Conservation (phyloP, 2,797 vertebrate species). For the Catharus ustulatus region DNA sequence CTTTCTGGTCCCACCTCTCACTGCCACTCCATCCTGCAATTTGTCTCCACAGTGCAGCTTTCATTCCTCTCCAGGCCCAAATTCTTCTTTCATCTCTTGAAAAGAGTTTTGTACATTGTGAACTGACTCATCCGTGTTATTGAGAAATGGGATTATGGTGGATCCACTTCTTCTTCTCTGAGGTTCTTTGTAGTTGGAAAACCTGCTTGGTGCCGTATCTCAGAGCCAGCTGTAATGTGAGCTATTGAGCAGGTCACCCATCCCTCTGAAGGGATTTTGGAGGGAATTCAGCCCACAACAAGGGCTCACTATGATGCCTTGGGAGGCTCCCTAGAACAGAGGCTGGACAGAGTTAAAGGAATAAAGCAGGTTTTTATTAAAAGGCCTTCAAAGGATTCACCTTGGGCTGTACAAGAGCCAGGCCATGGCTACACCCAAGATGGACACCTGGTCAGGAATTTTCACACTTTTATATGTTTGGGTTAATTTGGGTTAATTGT, state of each 20-base stretch:
- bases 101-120: not conserved
- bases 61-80: not conserved
- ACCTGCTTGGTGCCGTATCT: not conserved
- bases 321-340: no score
- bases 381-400: not conserved
- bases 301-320: not conserved
- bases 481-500: not conserved
- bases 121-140: not conserved
- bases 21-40: not conserved
- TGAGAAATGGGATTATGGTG: not conserved
- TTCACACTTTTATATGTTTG: not conserved
- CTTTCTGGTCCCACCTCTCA: not conserved
- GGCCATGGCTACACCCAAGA: not conserved
- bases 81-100: not conserved
- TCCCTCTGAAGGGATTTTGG: not conserved
- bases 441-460: accelerated
- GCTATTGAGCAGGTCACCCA: not conserved
- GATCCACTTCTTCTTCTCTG: not conserved
- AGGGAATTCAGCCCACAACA: not conserved
- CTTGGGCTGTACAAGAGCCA: not conserved
- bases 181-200: not conserved
- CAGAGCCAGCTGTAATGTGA: not conserved
- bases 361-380: accelerated
- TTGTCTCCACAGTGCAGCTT: not conserved
- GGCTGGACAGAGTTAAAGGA: not conserved